Conservation (phyloP, 2,888 invertebrate genomes). For the Cerceris rybyensis region DNA sequence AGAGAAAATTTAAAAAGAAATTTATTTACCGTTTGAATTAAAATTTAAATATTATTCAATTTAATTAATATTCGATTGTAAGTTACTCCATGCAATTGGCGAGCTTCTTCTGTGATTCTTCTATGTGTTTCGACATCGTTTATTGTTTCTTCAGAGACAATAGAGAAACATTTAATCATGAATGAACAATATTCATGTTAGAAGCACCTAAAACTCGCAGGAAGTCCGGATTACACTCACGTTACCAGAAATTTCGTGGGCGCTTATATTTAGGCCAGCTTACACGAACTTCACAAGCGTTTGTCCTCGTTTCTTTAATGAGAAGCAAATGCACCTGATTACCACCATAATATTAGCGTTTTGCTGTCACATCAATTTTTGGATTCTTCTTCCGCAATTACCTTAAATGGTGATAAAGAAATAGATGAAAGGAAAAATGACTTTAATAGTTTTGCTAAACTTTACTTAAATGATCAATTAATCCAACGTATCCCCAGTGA, state of each 20-base stretch:
- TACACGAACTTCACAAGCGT: constrained; percentile 72
- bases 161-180: constrained; percentile 17
- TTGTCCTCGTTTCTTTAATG: constrained; percentile 66
- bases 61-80: too few species aligned
- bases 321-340: constrained; percentile 48
- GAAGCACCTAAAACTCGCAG: constrained; percentile 47
- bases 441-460: too few species aligned
- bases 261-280: constrained; percentile 76
- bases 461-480: too few species aligned
- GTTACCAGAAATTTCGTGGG: constrained; percentile 61
- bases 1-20: too few species aligned
- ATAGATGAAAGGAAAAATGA: too few species aligned
- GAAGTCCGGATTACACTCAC: constrained; percentile 67
- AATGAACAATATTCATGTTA: constrained; percentile 9
- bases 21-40: too few species aligned
- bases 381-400: constrained; percentile 67
- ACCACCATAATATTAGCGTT: constrained; percentile 35
- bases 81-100: not conserved
- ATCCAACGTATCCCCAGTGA: too few species aligned
- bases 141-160: constrained; percentile 37
- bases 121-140: not conserved
- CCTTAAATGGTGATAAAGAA: too few species aligned
- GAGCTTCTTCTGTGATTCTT: not conserved
- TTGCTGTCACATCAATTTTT: constrained; percentile 65
- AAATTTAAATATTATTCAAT: too few species aligned